phyloP scores from a whole-genome alignment of 1,140 invertebrate species.

The Nixonia krombeini region DNA sequence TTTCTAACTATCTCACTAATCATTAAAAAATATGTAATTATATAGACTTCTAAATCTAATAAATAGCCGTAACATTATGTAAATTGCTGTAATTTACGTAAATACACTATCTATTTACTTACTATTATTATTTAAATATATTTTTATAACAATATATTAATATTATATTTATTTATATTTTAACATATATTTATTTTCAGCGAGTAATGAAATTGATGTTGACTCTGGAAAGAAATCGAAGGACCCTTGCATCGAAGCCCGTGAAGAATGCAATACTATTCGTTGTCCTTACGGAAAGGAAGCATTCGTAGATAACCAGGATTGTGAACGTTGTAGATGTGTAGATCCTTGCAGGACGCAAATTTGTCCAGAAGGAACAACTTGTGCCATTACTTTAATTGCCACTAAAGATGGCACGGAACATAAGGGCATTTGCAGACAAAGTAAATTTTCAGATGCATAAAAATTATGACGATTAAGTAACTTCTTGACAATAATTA shows the following conservation, averaged over 20 bases:
- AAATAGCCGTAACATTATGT: too few species aligned
- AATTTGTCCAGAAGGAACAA: constrained; percentile 76
- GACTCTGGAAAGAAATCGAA: constrained; percentile 48
- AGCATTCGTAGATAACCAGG: constrained; percentile 75
- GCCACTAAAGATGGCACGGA: constrained; percentile 66
- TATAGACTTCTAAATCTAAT: too few species aligned
- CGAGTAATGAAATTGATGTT: constrained; percentile 62
- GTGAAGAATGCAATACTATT: constrained; percentile 74
- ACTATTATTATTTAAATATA: too few species aligned
- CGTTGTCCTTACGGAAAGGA: constrained; percentile 85
- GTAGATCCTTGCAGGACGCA: constrained; percentile 80
- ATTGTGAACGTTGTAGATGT: constrained; percentile 84
- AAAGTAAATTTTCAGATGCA: constrained; percentile 68
- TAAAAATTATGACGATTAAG: background rate
- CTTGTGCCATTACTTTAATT: constrained; percentile 78
- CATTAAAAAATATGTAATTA: too few species aligned
- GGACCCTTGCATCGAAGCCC: constrained; percentile 73
- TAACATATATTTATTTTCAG: constrained; percentile 25
- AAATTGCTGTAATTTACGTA: too few species aligned
- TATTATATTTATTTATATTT: too few species aligned
- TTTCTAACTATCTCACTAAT: too few species aligned
- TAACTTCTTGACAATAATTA: too few species aligned
- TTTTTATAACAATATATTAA: too few species aligned
- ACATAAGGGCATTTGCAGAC: constrained; percentile 76
- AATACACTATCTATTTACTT: too few species aligned